Conservation (phyloP, 1,140 invertebrate genomes). For the Cyphomyrmex costatus region DNA sequence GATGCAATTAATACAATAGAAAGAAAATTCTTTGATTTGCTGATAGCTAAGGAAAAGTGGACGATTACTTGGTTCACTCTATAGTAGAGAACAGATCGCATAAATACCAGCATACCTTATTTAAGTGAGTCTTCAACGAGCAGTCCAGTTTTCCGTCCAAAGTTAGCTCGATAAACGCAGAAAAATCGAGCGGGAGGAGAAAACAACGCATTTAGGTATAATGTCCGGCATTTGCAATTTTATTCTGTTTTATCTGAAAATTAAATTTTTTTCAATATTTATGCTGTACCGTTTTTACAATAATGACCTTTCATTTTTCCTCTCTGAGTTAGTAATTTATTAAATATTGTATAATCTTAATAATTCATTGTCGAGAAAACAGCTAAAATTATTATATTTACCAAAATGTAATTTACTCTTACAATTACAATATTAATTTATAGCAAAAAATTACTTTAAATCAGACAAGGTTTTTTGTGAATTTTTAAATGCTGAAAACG, state of each 20-base stretch:
- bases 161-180: constrained; percentile 11
- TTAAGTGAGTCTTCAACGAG: background rate
- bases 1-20: background rate
- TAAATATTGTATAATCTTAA: no score
- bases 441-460: no score
- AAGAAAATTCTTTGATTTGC: background rate
- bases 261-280: background rate
- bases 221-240: background rate
- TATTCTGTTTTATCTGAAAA: background rate
- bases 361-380: background rate
- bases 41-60: background rate
- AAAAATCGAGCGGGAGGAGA: background rate
- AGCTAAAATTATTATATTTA: background rate
- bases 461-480: no score
- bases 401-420: background rate
- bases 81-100: background rate
- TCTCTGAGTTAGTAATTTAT: background rate
- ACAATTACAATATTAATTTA: no score
- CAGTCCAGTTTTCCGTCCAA: background rate
- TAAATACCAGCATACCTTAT: constrained; percentile 10
- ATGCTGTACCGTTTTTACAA: background rate
- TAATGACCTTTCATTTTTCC: background rate
- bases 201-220: background rate
- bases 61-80: background rate
- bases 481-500: no score